These are phyloP conservation scores for Hippocampus comes DNA, from an alignment of 2,113 vertebrate species.

Conservation along the genomic window DNA sequence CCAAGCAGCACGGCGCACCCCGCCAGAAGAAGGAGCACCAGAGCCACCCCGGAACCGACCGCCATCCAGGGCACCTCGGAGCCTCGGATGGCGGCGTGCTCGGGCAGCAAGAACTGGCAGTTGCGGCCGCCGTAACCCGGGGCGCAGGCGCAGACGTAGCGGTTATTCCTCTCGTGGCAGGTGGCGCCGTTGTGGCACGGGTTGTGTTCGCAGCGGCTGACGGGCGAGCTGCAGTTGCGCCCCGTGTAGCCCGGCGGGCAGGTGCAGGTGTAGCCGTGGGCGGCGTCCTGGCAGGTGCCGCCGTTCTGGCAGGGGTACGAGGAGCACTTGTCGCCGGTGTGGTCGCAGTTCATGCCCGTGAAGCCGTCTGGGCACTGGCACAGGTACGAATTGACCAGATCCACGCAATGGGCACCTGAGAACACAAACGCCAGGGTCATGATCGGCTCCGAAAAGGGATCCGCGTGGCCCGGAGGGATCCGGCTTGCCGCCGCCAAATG, in stretches of 20 bases:
- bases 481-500: no score
- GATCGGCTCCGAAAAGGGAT: not conserved
- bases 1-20: constrained; percentile 83
- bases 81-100: constrained; percentile 69
- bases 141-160: constrained; percentile 90
- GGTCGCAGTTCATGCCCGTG: constrained; percentile 85
- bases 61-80: constrained; percentile 90
- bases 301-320: constrained; percentile 86
- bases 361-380: constrained; percentile 92
- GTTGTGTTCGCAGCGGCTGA: constrained; percentile 87
- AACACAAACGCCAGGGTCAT: constrained; percentile 1
- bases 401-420: constrained; percentile 87
- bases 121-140: constrained; percentile 88
- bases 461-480: not conserved
- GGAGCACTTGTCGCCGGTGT: constrained; percentile 82
- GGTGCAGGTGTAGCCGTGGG: constrained; percentile 84
- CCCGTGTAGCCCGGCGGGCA: constrained; percentile 91
- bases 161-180: constrained; percentile 88
- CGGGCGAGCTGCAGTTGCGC: constrained; percentile 87
- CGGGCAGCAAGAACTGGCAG: constrained; percentile 94
- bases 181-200: constrained; percentile 97
- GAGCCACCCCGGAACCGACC: constrained; percentile 82
- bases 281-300: constrained; percentile 87
- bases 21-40: constrained; percentile 87
- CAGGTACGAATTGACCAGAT: constrained; percentile 87